A percentile compares a stretch with the other conserved stretches of the same genome.
phyloP scores from a whole-genome alignment of 1,140 invertebrate genomes.

The Atta colombica region DNA sequence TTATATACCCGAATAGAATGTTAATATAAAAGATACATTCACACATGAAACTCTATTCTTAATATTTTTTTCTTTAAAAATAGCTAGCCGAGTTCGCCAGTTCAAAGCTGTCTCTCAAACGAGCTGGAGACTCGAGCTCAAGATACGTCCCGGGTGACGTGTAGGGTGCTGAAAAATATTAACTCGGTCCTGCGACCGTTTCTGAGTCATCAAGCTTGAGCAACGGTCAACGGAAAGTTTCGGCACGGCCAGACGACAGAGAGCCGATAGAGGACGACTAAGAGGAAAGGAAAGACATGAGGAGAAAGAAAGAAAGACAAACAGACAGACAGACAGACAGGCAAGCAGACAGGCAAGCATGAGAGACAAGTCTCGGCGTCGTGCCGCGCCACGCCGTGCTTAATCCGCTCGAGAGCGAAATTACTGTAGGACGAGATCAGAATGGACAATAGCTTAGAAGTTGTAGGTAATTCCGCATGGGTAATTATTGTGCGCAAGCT shows the following conservation, averaged over 20 bases:
- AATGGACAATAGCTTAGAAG: slow-evolving; percentile 42
- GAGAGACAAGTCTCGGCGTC: slow-evolving; percentile 40
- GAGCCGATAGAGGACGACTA: slow-evolving; percentile 36
- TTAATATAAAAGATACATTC: not conserved
- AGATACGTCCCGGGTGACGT: not conserved
- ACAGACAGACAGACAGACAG: not conserved
- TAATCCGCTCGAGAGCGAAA: slow-evolving; percentile 55
- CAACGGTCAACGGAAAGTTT: slow-evolving; percentile 80
- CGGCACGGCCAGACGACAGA: slow-evolving; percentile 59
- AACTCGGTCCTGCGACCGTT: slow-evolving; percentile 56
- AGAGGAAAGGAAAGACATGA: not conserved
- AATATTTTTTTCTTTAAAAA: not conserved
- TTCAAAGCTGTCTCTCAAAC: not conserved
- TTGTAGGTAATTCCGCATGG: slow-evolving; percentile 50
- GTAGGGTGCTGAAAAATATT: slow-evolving; percentile 21
- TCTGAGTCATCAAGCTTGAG: slow-evolving; percentile 74
- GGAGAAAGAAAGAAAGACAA: not conserved
- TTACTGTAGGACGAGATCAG: slow-evolving; percentile 55
- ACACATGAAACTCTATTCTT: not conserved
- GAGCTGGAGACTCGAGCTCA: not conserved
- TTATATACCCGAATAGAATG: not conserved
- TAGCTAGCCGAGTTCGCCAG: not conserved
- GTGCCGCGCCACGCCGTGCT: not conserved
- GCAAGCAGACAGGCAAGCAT: not conserved
- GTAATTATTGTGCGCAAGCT: slow-evolving; percentile 39